A percentile compares a stretch with the other conserved stretches of the same genome.
phyloP scores from a whole-genome alignment of 2,888 invertebrate species.

The Tetranychus truncatus region DNA sequence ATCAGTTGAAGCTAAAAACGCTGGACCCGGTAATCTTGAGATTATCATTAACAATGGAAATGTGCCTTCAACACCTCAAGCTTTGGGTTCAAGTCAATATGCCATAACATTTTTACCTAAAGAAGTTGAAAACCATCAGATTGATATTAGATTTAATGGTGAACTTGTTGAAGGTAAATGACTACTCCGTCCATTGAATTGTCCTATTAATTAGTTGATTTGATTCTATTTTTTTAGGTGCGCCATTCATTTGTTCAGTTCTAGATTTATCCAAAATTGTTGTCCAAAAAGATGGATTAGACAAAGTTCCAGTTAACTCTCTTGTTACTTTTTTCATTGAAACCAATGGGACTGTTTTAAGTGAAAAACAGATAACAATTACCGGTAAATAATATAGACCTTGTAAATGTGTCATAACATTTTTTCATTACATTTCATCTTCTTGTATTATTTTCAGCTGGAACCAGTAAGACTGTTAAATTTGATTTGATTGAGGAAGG shows the following conservation, averaged over 20 bases:
- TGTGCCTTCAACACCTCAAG: constrained; percentile 87
- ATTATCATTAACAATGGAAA: constrained; percentile 94
- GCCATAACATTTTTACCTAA: constrained; percentile 92
- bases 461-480: constrained; percentile 28
- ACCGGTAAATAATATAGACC: constrained; percentile 20
- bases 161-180: constrained; percentile 68
- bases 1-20: constrained; percentile 85
- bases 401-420: background rate
- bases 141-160: constrained; percentile 86
- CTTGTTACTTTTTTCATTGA: constrained; percentile 68
- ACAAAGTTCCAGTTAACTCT: constrained; percentile 70
- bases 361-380: constrained; percentile 31
- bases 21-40: constrained; percentile 93
- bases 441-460: constrained; percentile 28
- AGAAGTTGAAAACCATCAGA: constrained; percentile 70
- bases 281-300: constrained; percentile 56
- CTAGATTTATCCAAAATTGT: constrained; percentile 66
- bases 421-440: background rate
- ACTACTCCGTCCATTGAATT: constrained; percentile 12
- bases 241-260: constrained; percentile 60
- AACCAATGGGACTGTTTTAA: constrained; percentile 43
- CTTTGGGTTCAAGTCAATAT: constrained; percentile 85
- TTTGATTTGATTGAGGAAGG: constrained; percentile 24
- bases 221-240: constrained; percentile 39
- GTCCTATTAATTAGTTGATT: background rate